Percentiles rank a stretch among this genome's conserved stretches.
phyloP scores from a whole-genome alignment of 2,888 invertebrate species.

The Nemapogon koenigi region DNA sequence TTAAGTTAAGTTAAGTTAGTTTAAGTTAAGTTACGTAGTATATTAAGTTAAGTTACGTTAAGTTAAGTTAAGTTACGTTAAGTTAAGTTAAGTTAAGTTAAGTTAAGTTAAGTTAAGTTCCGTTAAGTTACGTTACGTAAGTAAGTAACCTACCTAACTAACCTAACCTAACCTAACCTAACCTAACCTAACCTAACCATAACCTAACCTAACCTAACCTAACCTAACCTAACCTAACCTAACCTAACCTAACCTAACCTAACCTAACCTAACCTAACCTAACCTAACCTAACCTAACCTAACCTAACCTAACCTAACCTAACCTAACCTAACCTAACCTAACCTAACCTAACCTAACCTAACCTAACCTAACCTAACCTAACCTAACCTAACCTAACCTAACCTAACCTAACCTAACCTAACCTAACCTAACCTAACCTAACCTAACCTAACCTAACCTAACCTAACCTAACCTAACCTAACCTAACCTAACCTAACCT shows the following conservation, averaged over 20 bases:
- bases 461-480: constrained; percentile 1
- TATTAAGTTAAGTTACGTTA: too few species aligned
- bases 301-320: constrained; percentile 5
- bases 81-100: too few species aligned
- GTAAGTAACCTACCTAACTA: too few species aligned
- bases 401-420: constrained; percentile 11
- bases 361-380: constrained; percentile 13
- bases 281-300: constrained; percentile 9
- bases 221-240: constrained; percentile 13
- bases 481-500: constrained; percentile 2
- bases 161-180: constrained; percentile 9
- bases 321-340: constrained; percentile 13
- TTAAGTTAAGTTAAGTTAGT: too few species aligned
- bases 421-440: constrained; percentile 6
- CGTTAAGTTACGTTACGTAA: too few species aligned
- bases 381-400: constrained; percentile 14
- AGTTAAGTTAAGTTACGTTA: too few species aligned
- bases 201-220: constrained; percentile 8
- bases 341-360: constrained; percentile 12
- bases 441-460: constrained; percentile 1
- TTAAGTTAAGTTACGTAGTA: too few species aligned
- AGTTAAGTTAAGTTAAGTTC: too few species aligned
- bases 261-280: constrained; percentile 10
- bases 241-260: constrained; percentile 11
- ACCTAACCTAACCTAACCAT: constrained; percentile 11